Conservation (phyloP, 1,140 invertebrate species). For the Drosophila nigrodunni region DNA sequence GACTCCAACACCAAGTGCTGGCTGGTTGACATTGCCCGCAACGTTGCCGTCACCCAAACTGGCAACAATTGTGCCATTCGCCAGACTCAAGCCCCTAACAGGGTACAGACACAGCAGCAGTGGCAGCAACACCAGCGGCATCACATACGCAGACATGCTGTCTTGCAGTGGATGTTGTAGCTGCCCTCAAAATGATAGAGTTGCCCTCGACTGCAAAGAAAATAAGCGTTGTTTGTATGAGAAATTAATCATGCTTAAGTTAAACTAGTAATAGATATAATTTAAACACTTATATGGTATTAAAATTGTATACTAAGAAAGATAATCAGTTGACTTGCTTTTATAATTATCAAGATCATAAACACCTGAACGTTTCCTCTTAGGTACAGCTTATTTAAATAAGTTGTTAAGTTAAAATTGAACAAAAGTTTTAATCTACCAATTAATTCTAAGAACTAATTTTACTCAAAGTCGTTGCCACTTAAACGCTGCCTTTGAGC, state of each 20-base stretch:
- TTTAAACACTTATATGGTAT: too few species aligned
- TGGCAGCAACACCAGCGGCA: slow-evolving; percentile 23
- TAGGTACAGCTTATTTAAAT: too few species aligned
- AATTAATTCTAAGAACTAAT: neutral
- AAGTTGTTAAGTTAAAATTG: too few species aligned
- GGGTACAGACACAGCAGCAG: slow-evolving; percentile 27
- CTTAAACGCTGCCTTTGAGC: neutral
- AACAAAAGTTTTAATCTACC: too few species aligned
- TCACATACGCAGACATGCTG: slow-evolving; percentile 9
- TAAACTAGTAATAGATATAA: too few species aligned
- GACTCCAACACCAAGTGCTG: slow-evolving; percentile 30
- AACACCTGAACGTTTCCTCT: too few species aligned
- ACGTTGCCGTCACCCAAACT: slow-evolving; percentile 32
- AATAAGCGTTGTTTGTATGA: neutral
- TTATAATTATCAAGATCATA: too few species aligned
- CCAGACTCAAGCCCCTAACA: slow-evolving; percentile 39
- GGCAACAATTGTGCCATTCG: slow-evolving; percentile 54
- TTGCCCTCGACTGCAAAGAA: slow-evolving; percentile 43
- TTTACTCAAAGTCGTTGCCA: neutral
- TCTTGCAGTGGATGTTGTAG: slow-evolving; percentile 1
- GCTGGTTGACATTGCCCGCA: slow-evolving; percentile 51
- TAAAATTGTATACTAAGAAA: slow-evolving; percentile 1
- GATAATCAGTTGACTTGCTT: neutral
- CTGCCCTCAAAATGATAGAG: neutral
- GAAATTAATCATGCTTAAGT: too few species aligned